Conservation (phyloP, 2,888 invertebrate species). For the Lochmaea crataegi region DNA sequence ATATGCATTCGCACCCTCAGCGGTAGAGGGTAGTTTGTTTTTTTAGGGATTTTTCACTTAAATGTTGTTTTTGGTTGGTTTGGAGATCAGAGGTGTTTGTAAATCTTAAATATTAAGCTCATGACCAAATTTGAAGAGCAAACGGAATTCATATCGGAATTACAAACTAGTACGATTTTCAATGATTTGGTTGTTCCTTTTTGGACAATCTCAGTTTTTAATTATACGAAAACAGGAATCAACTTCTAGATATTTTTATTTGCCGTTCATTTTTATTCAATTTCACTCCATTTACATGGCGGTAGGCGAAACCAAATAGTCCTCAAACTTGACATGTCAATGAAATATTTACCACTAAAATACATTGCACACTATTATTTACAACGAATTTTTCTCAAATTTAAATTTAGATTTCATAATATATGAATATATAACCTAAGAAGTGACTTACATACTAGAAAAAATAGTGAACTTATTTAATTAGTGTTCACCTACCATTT, state of each 20-base stretch:
- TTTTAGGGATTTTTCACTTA: conserved; percentile 17
- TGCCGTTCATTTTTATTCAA: too few relatives aligned
- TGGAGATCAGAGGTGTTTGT: conserved; percentile 4
- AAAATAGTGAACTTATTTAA: conserved; percentile 24
- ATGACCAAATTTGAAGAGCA: not conserved
- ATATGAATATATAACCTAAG: not conserved
- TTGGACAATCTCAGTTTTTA: too few relatives aligned
- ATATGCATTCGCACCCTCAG: conserved; percentile 82
- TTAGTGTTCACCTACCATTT: conserved; percentile 41
- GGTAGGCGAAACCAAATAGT: too few relatives aligned
- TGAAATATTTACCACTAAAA: too few relatives aligned
- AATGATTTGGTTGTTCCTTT: not conserved
- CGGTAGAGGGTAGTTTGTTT: conserved; percentile 71
- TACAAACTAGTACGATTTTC: not conserved
- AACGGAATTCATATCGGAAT: not conserved
- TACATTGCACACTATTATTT: not conserved
- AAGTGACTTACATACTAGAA: not conserved
- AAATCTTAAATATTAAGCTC: conserved; percentile 3
- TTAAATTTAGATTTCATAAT: too few relatives aligned
- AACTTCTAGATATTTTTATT: too few relatives aligned
- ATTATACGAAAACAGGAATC: too few relatives aligned
- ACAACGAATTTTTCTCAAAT: too few relatives aligned
- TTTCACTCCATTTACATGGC: too few relatives aligned
- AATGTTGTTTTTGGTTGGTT: conserved; percentile 14
- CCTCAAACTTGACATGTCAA: too few relatives aligned